A percentile compares a stretch with the other conserved stretches of the same genome.
Conservation (phyloP, 2,888 invertebrate genomes). For the Papilio elwesi region DNA sequence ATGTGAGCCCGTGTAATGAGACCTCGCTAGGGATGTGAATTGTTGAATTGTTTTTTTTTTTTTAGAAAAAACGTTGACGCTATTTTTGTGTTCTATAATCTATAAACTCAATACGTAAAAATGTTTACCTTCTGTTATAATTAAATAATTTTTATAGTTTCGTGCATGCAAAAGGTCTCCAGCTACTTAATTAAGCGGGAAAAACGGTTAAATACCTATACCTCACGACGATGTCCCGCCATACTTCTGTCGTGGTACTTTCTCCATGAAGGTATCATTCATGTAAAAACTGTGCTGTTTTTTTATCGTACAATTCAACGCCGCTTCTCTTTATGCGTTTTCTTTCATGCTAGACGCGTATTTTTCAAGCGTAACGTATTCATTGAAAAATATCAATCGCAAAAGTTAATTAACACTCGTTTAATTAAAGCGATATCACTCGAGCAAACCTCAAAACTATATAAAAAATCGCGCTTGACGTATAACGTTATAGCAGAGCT, state of each 20-base stretch:
- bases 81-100: neutral
- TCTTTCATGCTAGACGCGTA: neutral
- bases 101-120: too few relatives aligned
- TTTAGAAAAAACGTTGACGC: neutral
- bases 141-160: too few relatives aligned
- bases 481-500: slow-evolving; percentile 26
- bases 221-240: too few relatives aligned
- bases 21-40: slow-evolving; percentile 36
- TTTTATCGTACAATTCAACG: neutral
- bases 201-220: too few relatives aligned
- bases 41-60: slow-evolving; percentile 17
- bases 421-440: slow-evolving; percentile 35
- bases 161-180: too few relatives aligned
- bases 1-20: slow-evolving; percentile 39
- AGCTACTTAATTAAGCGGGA: too few relatives aligned
- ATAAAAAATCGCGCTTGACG: slow-evolving; percentile 28
- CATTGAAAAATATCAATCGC: slow-evolving; percentile 23
- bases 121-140: too few relatives aligned
- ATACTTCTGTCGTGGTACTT: too few relatives aligned
- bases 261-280: too few relatives aligned
- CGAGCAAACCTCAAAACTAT: slow-evolving; percentile 23
- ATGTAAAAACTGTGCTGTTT: too few relatives aligned
- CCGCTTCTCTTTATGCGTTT: too few relatives aligned
- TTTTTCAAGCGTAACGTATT: neutral
- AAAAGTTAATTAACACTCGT: slow-evolving; percentile 29